Conservation (phyloP, 1,140 invertebrate species). For the Nomia melanderi region DNA sequence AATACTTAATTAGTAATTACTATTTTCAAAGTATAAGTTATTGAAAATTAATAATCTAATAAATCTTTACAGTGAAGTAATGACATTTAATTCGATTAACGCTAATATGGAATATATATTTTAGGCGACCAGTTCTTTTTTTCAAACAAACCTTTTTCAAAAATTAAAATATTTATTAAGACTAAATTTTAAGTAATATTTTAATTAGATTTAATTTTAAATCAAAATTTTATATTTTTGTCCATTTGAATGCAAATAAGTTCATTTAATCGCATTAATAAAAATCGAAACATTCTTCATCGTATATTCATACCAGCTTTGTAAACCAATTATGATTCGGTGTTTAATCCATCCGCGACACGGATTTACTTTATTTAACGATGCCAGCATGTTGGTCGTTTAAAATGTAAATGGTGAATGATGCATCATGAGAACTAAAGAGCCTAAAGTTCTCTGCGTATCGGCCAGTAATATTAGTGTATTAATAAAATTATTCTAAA, state of each 20-base stretch:
- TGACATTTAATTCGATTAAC: no score
- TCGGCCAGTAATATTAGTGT: conserved; percentile 31
- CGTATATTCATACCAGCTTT: conserved; percentile 11
- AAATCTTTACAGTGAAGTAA: no score
- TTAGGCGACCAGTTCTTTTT: no score
- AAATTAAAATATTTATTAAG: no score
- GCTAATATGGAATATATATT: no score
- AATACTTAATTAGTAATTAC: no score
- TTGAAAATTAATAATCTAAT: no score
- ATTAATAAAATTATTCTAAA: conserved; percentile 44
- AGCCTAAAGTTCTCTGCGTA: not conserved
- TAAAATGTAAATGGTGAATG: conserved; percentile 41
- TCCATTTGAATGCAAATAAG: not conserved
- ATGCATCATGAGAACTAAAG: conserved; percentile 14
- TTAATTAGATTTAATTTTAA: no score
- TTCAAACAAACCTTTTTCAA: no score
- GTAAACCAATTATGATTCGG: conserved; percentile 40
- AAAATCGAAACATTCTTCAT: conserved; percentile 25
- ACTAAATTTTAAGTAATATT: no score
- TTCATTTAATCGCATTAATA: not conserved
- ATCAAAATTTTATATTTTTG: not conserved
- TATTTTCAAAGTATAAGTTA: no score
- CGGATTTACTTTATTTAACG: conserved; percentile 44
- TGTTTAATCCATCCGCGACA: conserved; percentile 19
- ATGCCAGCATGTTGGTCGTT: not conserved